Evolutionary conservation across 2,888 invertebrate species (phyloP).

Genomic region (Ochropleura leucogaster): DNA sequence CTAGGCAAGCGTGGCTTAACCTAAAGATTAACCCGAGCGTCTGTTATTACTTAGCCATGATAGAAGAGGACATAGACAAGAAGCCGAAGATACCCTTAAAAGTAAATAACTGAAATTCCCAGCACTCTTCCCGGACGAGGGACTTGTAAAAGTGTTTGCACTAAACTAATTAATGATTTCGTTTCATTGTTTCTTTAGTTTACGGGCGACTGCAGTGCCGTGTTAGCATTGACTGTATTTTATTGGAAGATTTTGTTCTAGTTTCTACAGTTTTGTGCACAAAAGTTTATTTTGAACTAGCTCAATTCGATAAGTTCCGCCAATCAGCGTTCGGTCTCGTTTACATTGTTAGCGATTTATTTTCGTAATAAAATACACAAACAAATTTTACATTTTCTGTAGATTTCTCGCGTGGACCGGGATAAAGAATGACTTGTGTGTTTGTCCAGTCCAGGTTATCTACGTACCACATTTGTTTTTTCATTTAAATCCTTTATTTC

Average conservation of each 20-base stretch:
- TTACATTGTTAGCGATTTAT: not conserved
- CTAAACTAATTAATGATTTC: slow-evolving; percentile 46
- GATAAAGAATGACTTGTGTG: too few species aligned
- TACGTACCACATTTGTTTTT: too few species aligned
- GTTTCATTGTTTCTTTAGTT: slow-evolving; percentile 49
- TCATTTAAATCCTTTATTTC: too few species aligned
- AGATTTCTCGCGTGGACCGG: too few species aligned
- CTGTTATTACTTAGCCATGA: too few species aligned
- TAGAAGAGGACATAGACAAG: too few species aligned
- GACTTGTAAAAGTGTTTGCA: slow-evolving; percentile 30
- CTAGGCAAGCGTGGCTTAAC: too few species aligned
- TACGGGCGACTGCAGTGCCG: slow-evolving; percentile 9
- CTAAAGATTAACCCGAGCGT: too few species aligned
- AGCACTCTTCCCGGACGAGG: slow-evolving; percentile 27
- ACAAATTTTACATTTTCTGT: too few species aligned
- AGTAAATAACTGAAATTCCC: slow-evolving; percentile 33
- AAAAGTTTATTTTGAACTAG: not conserved
- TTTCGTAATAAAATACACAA: too few species aligned
- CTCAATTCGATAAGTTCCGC: not conserved
- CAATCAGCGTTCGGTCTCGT: not conserved
- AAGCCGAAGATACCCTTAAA: not conserved
- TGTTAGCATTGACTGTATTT: slow-evolving; percentile 28
- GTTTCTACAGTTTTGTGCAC: not conserved
- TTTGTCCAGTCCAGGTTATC: too few species aligned
- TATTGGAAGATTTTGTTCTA: slow-evolving; percentile 12